Percentiles rank a stretch among this genome's conserved stretches.
These are phyloP conservation scores for Tadarida brasiliensis DNA, from an alignment of 2,797 vertebrate species.

Conservation along the genomic window DNA sequence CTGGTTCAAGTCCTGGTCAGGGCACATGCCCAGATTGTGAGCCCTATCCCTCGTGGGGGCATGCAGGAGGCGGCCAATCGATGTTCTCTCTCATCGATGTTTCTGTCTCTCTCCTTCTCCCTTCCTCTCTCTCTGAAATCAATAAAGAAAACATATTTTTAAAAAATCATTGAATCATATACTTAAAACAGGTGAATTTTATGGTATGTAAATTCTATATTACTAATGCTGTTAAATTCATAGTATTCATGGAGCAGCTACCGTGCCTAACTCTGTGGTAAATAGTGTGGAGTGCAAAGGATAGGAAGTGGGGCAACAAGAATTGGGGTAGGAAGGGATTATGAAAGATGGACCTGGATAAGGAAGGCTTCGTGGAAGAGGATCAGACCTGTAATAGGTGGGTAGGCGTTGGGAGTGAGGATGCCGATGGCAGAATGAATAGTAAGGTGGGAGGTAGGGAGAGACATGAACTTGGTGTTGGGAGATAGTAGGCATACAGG, in stretches of 20 bases:
- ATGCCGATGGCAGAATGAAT: background rate
- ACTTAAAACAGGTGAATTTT: background rate
- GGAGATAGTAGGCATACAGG: background rate
- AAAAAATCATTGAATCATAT: background rate
- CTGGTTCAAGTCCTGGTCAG: no score
- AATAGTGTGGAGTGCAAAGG: fast-evolving
- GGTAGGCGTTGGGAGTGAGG: background rate
- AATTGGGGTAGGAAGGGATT: background rate
- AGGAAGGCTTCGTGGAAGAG: background rate
- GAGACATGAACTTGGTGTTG: background rate
- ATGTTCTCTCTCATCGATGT: no score
- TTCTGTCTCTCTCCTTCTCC: no score
- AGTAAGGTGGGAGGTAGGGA: background rate
- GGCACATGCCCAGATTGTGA: no score
- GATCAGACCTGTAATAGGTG: background rate
- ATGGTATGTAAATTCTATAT: background rate
- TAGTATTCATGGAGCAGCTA: background rate
- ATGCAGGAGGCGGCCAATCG: no score
- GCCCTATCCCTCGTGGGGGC: no score
- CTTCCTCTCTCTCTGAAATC: no score
- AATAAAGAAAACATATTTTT: no score
- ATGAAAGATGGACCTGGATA: no score
- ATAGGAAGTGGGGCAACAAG: background rate
- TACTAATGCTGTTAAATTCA: background rate
- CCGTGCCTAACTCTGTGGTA: background rate